These are phyloP conservation scores for Pachyseris speciosa DNA, from an alignment of 64 coral and sea anemone species.

Conservation along the genomic window DNA sequence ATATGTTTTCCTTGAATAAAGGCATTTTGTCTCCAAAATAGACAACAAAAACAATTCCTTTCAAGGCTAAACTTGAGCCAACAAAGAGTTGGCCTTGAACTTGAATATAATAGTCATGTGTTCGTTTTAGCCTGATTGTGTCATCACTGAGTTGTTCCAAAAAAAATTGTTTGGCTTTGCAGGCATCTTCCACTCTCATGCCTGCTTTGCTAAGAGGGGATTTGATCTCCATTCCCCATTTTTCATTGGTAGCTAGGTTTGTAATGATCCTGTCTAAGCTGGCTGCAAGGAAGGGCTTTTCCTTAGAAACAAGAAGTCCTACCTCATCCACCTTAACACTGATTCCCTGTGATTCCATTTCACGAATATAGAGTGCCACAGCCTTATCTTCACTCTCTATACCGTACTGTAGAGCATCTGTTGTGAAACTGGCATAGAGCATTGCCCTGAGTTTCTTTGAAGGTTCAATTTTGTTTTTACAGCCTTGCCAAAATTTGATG, in stretches of 20 bases:
- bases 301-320: constrained; percentile 31
- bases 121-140: constrained; percentile 9
- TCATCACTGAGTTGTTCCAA: background rate
- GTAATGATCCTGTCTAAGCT: constrained; percentile 45
- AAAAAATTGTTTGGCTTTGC: constrained; percentile 48
- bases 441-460: background rate
- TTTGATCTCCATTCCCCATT: constrained; percentile 43
- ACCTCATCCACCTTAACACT: constrained; percentile 13
- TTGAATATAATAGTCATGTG: constrained; percentile 16
- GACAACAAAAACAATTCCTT: constrained; percentile 18
- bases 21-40: constrained; percentile 34
- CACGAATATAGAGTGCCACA: background rate
- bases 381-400: constrained; percentile 43
- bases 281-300: constrained; percentile 53
- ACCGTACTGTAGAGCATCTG: constrained; percentile 10
- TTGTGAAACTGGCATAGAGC: background rate
- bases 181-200: constrained; percentile 9
- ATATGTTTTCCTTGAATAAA: constrained; percentile 17
- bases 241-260: background rate
- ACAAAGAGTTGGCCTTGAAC: constrained; percentile 39
- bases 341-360: background rate
- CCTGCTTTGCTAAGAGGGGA: constrained; percentile 32
- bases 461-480: background rate
- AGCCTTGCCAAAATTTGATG: constrained; percentile 26
- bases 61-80: background rate